A percentile compares a stretch with the other conserved stretches of the same genome.
These are phyloP conservation scores for Lepidiolamprologus cunningtoni DNA, from an alignment of 2,113 vertebrate species.

Conservation along the genomic window DNA sequence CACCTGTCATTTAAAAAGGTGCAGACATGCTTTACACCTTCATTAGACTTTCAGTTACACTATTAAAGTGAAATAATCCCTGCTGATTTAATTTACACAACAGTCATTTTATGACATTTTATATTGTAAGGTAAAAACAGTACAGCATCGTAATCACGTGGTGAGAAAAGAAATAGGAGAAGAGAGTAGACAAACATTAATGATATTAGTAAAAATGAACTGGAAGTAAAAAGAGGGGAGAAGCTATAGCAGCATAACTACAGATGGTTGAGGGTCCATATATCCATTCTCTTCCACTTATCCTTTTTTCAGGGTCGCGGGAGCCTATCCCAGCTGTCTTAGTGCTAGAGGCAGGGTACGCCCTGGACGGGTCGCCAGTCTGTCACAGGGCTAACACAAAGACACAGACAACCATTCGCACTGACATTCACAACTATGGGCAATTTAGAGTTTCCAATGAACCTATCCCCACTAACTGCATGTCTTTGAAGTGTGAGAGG, in stretches of 20 bases:
- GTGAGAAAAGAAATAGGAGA: background rate
- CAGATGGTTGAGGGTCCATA: background rate
- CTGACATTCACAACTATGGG: background rate
- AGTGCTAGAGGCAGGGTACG: background rate
- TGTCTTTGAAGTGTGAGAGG: background rate
- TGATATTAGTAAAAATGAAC: background rate
- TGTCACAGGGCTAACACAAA: background rate
- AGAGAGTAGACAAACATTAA: background rate
- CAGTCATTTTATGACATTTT: background rate
- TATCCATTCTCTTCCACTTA: background rate
- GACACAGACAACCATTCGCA: background rate
- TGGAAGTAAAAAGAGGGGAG: background rate
- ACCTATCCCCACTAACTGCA: background rate
- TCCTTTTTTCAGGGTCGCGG: background rate
- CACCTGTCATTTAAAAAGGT: background rate
- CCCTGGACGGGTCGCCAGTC: background rate
- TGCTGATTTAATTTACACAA: background rate
- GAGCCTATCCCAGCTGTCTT: background rate
- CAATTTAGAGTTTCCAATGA: background rate
- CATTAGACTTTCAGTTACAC: background rate
- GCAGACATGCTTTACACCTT: background rate
- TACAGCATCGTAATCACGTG: background rate
- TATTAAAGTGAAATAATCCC: background rate
- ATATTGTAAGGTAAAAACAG: background rate
- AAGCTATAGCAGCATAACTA: background rate